phyloP scores from a whole-genome alignment of 2,888 invertebrate species.

The Villa cingulata region DNA sequence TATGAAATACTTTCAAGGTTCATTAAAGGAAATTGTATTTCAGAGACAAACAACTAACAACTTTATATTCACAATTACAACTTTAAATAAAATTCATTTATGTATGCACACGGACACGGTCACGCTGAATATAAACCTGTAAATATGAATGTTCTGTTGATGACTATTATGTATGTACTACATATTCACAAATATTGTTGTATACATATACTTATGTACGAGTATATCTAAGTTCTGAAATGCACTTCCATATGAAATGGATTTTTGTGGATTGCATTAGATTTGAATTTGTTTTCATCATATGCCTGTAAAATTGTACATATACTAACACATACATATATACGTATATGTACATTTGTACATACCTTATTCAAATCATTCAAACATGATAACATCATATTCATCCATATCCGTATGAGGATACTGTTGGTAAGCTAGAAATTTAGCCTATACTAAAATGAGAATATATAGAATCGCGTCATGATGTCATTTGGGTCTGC shows the following conservation, averaged over 20 bases:
- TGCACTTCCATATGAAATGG: neutral
- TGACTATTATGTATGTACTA: neutral
- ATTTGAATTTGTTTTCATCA: neutral
- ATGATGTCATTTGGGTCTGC: constrained; percentile 15
- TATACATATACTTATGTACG: neutral
- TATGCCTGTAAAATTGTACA: neutral
- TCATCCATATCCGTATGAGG: constrained; percentile 10
- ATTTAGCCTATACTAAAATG: constrained; percentile 4
- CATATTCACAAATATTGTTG: neutral
- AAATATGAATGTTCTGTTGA: neutral
- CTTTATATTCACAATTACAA: neutral
- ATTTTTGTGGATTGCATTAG: constrained; percentile 5
- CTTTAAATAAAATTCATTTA: neutral
- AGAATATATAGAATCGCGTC: constrained; percentile 12
- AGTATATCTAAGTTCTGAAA: neutral
- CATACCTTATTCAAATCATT: too few relatives aligned
- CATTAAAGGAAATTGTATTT: constrained; percentile 6
- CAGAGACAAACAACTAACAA: constrained; percentile 2
- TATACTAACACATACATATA: too few relatives aligned
- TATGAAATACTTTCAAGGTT: neutral
- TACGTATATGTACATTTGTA: too few relatives aligned
- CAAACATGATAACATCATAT: constrained; percentile 3
- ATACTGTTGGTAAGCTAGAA: constrained; percentile 10
- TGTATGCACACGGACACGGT: neutral
- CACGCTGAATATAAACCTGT: too few relatives aligned